These are phyloP conservation scores for mouse (Mus musculus) DNA, from an alignment of 2,113 vertebrate genomes.

Conservation along the genomic window DNA sequence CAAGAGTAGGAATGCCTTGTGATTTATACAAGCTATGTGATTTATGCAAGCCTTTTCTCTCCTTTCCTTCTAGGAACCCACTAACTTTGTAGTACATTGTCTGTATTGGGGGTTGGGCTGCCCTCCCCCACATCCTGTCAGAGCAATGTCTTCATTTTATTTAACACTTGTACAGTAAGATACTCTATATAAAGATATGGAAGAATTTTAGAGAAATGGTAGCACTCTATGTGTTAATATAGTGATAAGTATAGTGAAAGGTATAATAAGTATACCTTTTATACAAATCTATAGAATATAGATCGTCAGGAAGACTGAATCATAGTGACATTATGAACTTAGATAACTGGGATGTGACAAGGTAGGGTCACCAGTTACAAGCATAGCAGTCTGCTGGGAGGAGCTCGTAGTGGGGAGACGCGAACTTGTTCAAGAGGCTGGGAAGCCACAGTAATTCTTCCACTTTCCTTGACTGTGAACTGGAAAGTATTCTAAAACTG, in stretches of 20 bases:
- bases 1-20: slow-evolving; percentile 55
- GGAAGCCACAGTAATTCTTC: not conserved
- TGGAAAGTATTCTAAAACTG: not conserved
- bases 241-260: not conserved
- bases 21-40: slow-evolving; percentile 40
- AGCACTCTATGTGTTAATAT: not conserved
- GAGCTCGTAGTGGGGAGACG: not conserved
- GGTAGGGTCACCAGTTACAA: not conserved
- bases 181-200: not conserved
- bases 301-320: not conserved
- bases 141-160: not conserved
- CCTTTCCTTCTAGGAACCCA: slow-evolving; percentile 2
- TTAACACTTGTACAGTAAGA: not conserved
- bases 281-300: not conserved
- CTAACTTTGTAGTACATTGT: slow-evolving; percentile 1
- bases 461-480: not conserved
- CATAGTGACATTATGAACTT: not conserved
- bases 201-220: not conserved
- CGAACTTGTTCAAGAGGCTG: not conserved
- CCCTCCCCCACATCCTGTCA: not conserved
- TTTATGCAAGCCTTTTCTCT: slow-evolving; percentile 14
- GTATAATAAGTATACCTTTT: not conserved
- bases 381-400: not conserved
- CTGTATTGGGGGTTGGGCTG: not conserved
- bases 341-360: not conserved